Evolutionary conservation across 2,888 invertebrate species (phyloP), one percentile per base, ranked within the genome.

Genomic region (Agriopis marginaria): DNA sequence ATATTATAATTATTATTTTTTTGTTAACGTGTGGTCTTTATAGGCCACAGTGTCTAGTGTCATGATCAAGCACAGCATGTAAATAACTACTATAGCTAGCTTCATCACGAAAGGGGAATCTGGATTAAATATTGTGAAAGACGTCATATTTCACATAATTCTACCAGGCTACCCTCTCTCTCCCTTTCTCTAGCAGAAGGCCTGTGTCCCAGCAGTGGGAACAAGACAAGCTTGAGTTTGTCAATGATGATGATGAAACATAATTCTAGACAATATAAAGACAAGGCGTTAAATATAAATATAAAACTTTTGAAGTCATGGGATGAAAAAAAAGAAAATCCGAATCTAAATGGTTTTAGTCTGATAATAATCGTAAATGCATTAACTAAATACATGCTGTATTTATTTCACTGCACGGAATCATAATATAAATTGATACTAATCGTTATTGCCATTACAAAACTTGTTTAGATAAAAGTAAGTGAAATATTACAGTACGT

Each of bases 401-500:
- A 55, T n/a, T 14, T 40, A 40, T 55, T 56, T 56, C 42, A 56
- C 9, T 44, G 17, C 10, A 39, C 12, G 39, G 10, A 5, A 11
- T 0, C 32, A 51, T 61, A 61, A 51, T 40, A 40, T 42, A 50
- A 7, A 50, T 42, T 14, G 50, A 61, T 39, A 39, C 32, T 55
- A 53, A 42, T 23, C 40, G 39, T 54, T 54, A 11, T 47, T 44
- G 7, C n/a, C 51, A 51, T 45, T 47, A 60, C 44, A 17, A 65
- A 60, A 66, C 66, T 14, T 0, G 60, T 60, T 49, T 55, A 76
- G 87, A 84, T 89, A 88, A 87, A 88, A 47, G n/a, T 78, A 75
- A 82, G 81, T 89, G 87, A 90, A 86, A 87, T 90, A 90, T 89
- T 86, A 83, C 86, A 78, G 76, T 80, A 89, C 91, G 17, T 42